These are phyloP conservation scores for Leptodactylus fuscus DNA, from an alignment of 2,113 vertebrate species.

Conservation along the genomic window DNA sequence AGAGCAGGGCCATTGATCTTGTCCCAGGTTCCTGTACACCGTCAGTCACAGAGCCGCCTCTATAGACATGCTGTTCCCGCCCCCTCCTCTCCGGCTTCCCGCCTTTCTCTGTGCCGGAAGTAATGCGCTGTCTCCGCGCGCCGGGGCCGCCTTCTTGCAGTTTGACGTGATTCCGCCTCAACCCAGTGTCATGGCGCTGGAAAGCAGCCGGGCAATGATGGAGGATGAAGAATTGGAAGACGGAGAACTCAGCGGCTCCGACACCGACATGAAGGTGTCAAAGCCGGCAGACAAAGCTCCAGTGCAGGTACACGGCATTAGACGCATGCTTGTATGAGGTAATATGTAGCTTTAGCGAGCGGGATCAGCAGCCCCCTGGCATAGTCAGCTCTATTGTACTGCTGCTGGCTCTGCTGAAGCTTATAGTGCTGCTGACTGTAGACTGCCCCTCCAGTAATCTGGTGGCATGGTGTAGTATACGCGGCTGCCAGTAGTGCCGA, in stretches of 20 bases:
- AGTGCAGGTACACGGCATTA: slow-evolving; percentile 57
- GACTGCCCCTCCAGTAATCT: no score
- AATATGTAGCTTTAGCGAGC: no score
- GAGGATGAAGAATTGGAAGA: slow-evolving; percentile 77
- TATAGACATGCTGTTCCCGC: no score
- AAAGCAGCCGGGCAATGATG: slow-evolving; percentile 74
- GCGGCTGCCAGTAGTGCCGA: no score
- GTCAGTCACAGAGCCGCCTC: no score
- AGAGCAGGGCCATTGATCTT: no score
- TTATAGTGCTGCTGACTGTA: not conserved
- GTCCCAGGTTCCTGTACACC: no score
- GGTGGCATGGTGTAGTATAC: not conserved
- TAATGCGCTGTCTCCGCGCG: not conserved
- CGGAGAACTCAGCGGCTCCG: slow-evolving; percentile 87
- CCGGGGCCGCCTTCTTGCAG: no score
- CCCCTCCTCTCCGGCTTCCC: not conserved
- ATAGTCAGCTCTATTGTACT: not conserved
- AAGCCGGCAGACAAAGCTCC: slow-evolving; percentile 55
- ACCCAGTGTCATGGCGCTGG: slow-evolving; percentile 74
- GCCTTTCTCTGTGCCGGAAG: not conserved
- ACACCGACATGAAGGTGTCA: slow-evolving; percentile 80
- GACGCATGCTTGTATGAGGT: no score
- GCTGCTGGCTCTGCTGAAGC: not conserved
- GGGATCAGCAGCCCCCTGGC: no score
- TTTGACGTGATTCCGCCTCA: slow-evolving; percentile 39